A percentile compares a stretch with the other conserved stretches of the same genome.
phyloP scores from a whole-genome alignment of 2,888 invertebrate genomes.

The Cacoxenus indagator region DNA sequence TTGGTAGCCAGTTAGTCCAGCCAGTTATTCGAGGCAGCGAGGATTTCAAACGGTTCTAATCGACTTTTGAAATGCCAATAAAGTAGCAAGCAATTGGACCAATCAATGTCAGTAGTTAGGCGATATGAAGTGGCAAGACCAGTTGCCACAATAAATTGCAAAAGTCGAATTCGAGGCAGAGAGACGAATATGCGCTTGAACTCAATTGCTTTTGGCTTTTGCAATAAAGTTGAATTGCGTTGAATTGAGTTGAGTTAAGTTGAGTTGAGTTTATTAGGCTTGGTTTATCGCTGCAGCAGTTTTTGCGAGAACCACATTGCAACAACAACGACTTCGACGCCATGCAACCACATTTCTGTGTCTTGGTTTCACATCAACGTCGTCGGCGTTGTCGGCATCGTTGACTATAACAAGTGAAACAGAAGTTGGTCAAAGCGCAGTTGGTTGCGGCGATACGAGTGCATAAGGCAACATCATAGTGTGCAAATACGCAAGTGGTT shows the following conservation, averaged over 20 bases:
- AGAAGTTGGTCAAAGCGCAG: constrained; percentile 1
- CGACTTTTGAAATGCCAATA: no score
- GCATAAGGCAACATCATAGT: not conserved
- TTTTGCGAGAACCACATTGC: not conserved
- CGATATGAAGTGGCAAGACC: not conserved
- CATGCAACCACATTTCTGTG: not conserved
- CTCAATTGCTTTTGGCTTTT: not conserved
- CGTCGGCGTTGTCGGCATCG: not conserved
- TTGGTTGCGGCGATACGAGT: not conserved
- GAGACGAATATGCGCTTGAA: not conserved
- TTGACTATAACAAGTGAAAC: not conserved
- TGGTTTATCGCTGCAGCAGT: not conserved
- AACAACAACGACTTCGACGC: not conserved
- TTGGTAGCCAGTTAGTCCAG: not conserved
- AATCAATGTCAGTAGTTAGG: not conserved
- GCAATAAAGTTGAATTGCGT: no score
- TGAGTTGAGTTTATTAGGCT: no score
- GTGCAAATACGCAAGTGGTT: not conserved
- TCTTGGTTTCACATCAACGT: no score
- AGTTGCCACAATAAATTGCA: not conserved
- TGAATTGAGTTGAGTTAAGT: no score
- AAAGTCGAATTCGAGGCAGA: no score
- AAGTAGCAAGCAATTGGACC: not conserved
- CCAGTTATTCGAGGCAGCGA: not conserved
- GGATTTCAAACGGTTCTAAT: not conserved